Conservation (phyloP, 2,888 invertebrate species). For the Palloptera scutellata region DNA sequence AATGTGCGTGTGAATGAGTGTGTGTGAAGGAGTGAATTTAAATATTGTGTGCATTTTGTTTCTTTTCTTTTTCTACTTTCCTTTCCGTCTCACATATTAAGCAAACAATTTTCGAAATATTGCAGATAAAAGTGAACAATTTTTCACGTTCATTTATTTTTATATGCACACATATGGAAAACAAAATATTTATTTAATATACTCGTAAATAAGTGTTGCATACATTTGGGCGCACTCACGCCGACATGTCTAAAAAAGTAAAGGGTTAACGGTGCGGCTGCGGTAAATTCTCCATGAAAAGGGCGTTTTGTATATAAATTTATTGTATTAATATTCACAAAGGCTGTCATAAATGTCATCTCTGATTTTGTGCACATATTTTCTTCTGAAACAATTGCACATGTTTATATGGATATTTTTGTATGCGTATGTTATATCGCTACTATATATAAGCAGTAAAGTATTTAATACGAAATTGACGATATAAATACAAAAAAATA, state of each 20-base stretch:
- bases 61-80: background rate
- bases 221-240: constrained; percentile 4
- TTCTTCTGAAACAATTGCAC: too few species aligned
- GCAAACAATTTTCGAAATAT: constrained; percentile 4
- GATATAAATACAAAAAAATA: too few species aligned
- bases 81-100: background rate
- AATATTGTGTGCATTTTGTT: too few species aligned
- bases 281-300: too few species aligned
- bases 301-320: constrained; percentile 17
- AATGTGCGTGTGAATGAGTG: background rate
- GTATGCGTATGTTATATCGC: too few species aligned
- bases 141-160: constrained; percentile 1
- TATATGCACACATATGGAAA: background rate
- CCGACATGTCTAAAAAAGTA: background rate
- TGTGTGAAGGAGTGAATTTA: background rate
- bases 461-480: too few species aligned
- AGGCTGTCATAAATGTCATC: constrained; percentile 19
- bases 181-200: constrained; percentile 1
- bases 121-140: constrained; percentile 2
- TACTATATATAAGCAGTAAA: too few species aligned
- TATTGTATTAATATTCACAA: constrained; percentile 21
- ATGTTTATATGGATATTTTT: too few species aligned
- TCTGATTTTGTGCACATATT: constrained; percentile 6
- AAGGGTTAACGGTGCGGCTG: background rate
- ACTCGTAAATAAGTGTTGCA: constrained; percentile 21